Evolutionary conservation across 2,888 invertebrate genomes (phyloP).

Genomic region (Rotaria magnacalcarata): DNA sequence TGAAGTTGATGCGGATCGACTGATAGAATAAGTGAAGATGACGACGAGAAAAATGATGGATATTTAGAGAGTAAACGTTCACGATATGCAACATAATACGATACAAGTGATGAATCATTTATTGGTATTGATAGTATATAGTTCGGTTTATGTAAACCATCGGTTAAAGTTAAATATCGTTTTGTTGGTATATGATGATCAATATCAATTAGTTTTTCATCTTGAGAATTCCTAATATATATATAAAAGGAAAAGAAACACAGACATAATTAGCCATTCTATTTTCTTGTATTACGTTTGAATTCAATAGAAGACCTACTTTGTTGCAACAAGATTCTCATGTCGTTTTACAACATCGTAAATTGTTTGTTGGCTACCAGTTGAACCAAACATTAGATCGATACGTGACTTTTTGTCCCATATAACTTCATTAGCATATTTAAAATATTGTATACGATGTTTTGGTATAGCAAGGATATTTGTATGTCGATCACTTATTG

Average conservation of each 20-base stretch:
- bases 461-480: constrained; percentile 61
- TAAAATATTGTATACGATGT: constrained; percentile 62
- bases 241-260: background rate
- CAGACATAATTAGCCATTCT: background rate
- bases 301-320: background rate
- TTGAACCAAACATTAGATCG: constrained; percentile 61
- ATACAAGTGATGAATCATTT: constrained; percentile 10
- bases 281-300: background rate
- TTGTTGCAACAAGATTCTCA: background rate
- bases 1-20: background rate
- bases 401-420: constrained; percentile 61
- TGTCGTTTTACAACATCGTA: constrained; percentile 51
- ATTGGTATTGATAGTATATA: constrained; percentile 20
- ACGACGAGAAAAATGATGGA: background rate
- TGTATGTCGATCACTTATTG: constrained; percentile 48
- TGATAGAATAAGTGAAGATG: background rate
- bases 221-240: background rate
- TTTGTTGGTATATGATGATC: background rate
- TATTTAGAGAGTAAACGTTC: background rate
- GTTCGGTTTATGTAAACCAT: constrained; percentile 10
- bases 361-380: constrained; percentile 53
- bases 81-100: background rate
- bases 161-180: background rate
- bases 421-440: constrained; percentile 58
- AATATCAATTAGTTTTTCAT: background rate